These are phyloP conservation scores for Ceryle rudis DNA, from an alignment of 2,797 vertebrate genomes.

Conservation along the genomic window DNA sequence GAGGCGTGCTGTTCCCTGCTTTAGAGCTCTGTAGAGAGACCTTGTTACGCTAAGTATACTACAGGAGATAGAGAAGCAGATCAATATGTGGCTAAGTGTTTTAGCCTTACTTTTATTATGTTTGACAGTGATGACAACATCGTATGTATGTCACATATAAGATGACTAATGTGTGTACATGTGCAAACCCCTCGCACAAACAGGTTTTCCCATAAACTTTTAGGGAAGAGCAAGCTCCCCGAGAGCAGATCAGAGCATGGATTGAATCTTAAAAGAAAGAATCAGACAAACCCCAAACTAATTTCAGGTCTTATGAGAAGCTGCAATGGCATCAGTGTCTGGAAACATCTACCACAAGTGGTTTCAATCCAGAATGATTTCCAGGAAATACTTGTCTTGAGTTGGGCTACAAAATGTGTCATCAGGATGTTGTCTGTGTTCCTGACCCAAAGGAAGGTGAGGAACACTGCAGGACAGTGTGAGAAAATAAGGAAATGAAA, in stretches of 20 bases:
- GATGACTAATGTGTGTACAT: slow-evolving; percentile 58
- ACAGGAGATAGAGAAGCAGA: slow-evolving; percentile 55
- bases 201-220: slow-evolving; percentile 48
- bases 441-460: background rate
- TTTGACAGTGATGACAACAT: slow-evolving; percentile 66
- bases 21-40: slow-evolving; percentile 4
- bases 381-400: background rate
- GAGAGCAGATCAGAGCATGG: background rate
- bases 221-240: slow-evolving; percentile 31
- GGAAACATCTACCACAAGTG: slow-evolving; percentile 37
- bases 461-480: background rate
- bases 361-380: slow-evolving; percentile 35
- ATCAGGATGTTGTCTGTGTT: background rate
- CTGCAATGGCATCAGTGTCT: background rate
- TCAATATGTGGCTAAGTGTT: slow-evolving; percentile 70
- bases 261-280: background rate
- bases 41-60: background rate
- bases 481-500: background rate
- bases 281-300: background rate
- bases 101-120: slow-evolving; percentile 64
- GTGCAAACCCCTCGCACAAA: background rate
- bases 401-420: slow-evolving; percentile 14
- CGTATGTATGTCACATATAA: slow-evolving; percentile 15
- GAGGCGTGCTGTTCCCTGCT: slow-evolving; percentile 13
- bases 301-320: slow-evolving; percentile 22